A percentile compares a stretch with the other conserved stretches of the same genome.
phyloP scores from a whole-genome alignment of 1,140 invertebrate species.

The Trachymyrmex cornetzi region DNA sequence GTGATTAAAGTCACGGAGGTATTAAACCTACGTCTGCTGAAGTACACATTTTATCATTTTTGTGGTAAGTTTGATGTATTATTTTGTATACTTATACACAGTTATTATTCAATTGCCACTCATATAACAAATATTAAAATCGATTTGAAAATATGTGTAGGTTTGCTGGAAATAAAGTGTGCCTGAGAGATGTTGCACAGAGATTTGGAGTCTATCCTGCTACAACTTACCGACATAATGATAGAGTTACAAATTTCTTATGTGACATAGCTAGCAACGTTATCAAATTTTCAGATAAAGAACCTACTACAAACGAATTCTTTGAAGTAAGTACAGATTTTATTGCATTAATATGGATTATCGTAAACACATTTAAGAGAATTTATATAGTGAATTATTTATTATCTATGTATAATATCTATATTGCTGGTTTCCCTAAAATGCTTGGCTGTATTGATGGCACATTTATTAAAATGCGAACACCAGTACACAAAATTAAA shows the following conservation, averaged over 20 bases:
- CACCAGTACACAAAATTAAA: constrained; percentile 16
- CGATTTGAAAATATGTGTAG: neutral
- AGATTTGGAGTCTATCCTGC: neutral
- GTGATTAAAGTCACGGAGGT: too few relatives aligned
- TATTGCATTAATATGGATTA: neutral
- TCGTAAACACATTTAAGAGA: neutral
- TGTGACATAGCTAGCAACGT: neutral
- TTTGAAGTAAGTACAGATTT: constrained; percentile 5
- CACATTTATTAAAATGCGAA: constrained; percentile 8
- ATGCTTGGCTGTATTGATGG: neutral
- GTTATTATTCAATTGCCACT: too few relatives aligned
- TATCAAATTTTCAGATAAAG: neutral
- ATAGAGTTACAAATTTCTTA: neutral
- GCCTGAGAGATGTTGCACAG: neutral
- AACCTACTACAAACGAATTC: neutral
- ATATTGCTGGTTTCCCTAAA: constrained; percentile 24
- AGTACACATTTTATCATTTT: too few relatives aligned
- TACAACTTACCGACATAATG: neutral
- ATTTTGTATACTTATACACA: too few relatives aligned
- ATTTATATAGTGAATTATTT: constrained; percentile 16
- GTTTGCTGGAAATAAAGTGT: constrained; percentile 4
- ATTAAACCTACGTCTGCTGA: too few relatives aligned
- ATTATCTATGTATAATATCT: neutral
- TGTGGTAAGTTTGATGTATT: too few relatives aligned
- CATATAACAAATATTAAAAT: too few relatives aligned